Conservation (phyloP, 2,797 vertebrate genomes). For the Steatocranus sp. region DNA sequence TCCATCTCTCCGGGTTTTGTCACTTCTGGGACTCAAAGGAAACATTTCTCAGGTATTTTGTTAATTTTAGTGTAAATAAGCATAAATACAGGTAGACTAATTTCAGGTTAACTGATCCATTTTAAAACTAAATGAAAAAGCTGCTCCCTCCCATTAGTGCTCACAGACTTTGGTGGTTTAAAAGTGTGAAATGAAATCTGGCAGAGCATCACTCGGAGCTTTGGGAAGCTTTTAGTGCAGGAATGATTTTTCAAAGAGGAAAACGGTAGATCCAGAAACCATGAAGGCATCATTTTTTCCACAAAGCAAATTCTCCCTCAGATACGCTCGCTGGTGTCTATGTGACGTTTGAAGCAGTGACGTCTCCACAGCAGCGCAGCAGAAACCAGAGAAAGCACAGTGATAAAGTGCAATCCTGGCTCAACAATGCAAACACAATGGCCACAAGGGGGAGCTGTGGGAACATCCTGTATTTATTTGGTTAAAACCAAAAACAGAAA, state of each 20-base stretch:
- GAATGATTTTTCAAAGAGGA: background rate
- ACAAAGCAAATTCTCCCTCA: background rate
- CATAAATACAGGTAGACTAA: background rate
- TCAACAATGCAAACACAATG: background rate
- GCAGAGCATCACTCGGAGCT: too few relatives aligned
- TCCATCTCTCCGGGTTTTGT: background rate
- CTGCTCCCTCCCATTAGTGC: background rate
- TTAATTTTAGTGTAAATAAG: background rate
- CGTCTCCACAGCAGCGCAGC: fast-evolving
- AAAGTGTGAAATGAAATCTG: background rate
- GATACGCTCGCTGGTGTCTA: fast-evolving
- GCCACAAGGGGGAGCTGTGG: background rate
- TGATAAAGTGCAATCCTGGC: background rate
- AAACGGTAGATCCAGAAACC: background rate
- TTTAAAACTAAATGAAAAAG: background rate
- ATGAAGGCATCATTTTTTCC: background rate
- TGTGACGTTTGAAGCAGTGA: background rate
- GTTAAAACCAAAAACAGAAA: background rate
- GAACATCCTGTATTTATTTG: background rate
- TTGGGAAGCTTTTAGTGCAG: background rate
- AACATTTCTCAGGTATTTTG: background rate
- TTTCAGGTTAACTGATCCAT: background rate
- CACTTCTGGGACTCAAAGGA: background rate
- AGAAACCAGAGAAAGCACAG: background rate
- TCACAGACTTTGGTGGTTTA: background rate